Evolutionary conservation across 2,888 invertebrate genomes (phyloP).

Genomic region (Oasisia sp.): DNA sequence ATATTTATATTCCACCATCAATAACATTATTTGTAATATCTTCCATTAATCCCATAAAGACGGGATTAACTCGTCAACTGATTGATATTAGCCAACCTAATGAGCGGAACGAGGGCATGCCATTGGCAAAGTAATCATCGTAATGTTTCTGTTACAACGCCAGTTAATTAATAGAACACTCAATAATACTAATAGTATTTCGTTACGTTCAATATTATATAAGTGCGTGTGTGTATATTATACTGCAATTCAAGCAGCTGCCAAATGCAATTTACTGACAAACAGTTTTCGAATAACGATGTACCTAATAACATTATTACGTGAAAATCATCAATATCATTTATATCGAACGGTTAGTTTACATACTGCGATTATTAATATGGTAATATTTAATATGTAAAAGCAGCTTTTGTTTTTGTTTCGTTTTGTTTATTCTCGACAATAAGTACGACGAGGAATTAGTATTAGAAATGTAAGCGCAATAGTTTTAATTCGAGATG

Average conservation of each 20-base stretch:
- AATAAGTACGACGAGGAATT: too few species aligned
- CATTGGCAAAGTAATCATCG: neutral
- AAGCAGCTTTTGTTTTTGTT: too few species aligned
- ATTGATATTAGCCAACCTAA: neutral
- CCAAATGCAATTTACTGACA: too few species aligned
- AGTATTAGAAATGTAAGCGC: too few species aligned
- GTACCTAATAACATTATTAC: too few species aligned
- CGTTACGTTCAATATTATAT: neutral
- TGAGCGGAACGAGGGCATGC: neutral
- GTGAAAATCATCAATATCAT: too few species aligned
- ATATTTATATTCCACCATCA: neutral
- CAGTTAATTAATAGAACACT: neutral
- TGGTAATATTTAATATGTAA: too few species aligned
- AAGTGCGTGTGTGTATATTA: neutral
- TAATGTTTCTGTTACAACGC: neutral
- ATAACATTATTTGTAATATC: neutral
- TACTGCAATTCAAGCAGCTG: neutral
- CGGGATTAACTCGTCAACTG: neutral
- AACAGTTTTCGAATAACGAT: too few species aligned
- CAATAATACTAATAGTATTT: neutral
- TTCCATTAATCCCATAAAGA: neutral
- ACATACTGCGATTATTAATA: too few species aligned
- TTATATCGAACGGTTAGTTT: too few species aligned
- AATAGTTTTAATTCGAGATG: too few species aligned
- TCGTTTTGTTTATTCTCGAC: too few species aligned